phyloP scores from a whole-genome alignment of 2,888 invertebrate genomes.

The Amaurobius ferox region DNA sequence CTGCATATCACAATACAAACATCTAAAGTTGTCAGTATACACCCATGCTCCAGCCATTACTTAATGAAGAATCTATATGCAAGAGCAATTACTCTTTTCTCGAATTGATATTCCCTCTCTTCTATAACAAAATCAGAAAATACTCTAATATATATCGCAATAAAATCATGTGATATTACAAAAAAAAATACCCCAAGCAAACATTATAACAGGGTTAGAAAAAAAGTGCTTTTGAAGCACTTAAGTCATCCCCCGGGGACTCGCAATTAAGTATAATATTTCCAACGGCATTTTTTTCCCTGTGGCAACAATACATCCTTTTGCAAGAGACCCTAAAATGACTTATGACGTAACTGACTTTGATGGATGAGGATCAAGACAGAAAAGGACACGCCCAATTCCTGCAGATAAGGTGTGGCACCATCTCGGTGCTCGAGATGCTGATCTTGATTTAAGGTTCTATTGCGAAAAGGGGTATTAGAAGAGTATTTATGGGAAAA shows the following conservation, averaged over 20 bases:
- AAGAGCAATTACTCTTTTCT: too few species aligned
- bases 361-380: not conserved
- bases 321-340: not conserved
- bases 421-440: not conserved
- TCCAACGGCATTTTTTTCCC: not conserved
- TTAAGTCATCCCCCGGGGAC: not conserved
- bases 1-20: too few species aligned
- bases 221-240: too few species aligned
- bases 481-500: not conserved
- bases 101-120: not conserved
- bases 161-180: too few species aligned
- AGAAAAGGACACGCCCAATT: not conserved
- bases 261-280: not conserved
- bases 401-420: not conserved
- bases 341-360: slow-evolving; percentile 1
- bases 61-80: too few species aligned
- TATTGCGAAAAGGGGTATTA: not conserved
- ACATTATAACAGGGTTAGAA: not conserved
- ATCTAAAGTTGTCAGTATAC: too few species aligned
- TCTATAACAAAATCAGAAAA: not conserved
- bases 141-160: too few species aligned
- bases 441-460: not conserved
- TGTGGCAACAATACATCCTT: not conserved
- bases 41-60: too few species aligned
- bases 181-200: not conserved